Evolutionary conservation across 2,888 invertebrate species (phyloP).

Genomic region (Drosophila merina): DNA sequence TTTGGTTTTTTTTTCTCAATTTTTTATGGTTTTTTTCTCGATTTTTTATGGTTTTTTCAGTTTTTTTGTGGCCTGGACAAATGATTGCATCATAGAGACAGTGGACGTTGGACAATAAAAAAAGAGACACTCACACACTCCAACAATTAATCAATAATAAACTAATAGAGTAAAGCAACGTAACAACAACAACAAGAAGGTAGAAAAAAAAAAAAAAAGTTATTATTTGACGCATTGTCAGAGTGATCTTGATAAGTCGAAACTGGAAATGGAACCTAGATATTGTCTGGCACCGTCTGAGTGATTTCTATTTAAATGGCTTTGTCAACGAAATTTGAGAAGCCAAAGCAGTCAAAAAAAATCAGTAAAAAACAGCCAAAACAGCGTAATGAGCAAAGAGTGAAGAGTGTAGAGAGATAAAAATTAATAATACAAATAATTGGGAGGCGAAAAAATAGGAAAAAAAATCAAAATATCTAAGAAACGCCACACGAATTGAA

Average conservation of each 20-base stretch:
- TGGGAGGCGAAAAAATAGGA: conserved; percentile 35
- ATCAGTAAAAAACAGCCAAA: conserved; percentile 42
- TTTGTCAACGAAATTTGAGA: conserved; percentile 79
- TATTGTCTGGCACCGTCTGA: conserved; percentile 54
- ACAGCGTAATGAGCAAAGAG: conserved; percentile 64
- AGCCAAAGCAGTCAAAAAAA: conserved; percentile 12
- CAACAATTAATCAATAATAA: conserved; percentile 64
- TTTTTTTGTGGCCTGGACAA: conserved; percentile 42
- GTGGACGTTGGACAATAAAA: conserved; percentile 22
- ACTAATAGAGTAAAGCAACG: conserved; percentile 59
- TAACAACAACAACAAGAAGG: conserved; percentile 8
- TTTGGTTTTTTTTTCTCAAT: conserved; percentile 13
- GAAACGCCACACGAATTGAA: conserved; percentile 52
- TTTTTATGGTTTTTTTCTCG: conserved; percentile 32
- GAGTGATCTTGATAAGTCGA: conserved; percentile 74
- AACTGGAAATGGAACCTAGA: conserved; percentile 39
- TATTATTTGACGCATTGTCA: conserved; percentile 80
- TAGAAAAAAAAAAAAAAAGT: conserved; percentile 54
- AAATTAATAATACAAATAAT: conserved; percentile 69
- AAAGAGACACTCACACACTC: conserved; percentile 21
- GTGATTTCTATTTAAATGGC: conserved; percentile 81
- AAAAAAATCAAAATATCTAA: conserved; percentile 43
- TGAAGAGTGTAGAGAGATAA: conserved; percentile 68
- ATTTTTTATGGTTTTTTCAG: conserved; percentile 8
- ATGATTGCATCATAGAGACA: conserved; percentile 71